phyloP scores from a whole-genome alignment of 2,888 invertebrate genomes.

The Teleogryllus oceanicus region DNA sequence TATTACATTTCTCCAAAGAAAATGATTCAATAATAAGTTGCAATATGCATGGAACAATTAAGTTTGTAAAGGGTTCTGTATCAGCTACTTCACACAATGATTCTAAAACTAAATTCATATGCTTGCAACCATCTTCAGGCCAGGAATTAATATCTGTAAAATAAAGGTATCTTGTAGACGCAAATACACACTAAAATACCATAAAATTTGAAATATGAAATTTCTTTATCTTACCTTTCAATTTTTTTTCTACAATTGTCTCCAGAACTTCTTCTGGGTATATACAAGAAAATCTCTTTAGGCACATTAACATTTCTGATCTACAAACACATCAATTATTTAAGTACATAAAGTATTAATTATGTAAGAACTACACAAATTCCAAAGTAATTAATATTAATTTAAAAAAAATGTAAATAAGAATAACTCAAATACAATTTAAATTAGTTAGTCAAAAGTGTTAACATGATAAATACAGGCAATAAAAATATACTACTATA shows the following conservation, averaged over 20 bases:
- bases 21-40: conserved; percentile 28
- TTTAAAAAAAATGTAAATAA: too few relatives aligned
- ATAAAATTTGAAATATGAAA: not conserved
- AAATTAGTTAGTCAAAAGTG: not conserved
- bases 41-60: conserved; percentile 46
- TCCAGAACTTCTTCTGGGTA: conserved; percentile 55
- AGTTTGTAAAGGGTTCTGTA: conserved; percentile 52
- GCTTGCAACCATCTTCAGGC: not conserved
- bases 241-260: conserved; percentile 46
- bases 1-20: conserved; percentile 22
- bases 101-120: conserved; percentile 43
- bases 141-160: conserved; percentile 19
- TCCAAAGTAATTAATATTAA: too few relatives aligned
- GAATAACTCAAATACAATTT: too few relatives aligned
- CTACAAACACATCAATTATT: conserved; percentile 27
- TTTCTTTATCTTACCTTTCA: conserved; percentile 21
- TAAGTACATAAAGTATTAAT: too few relatives aligned
- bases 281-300: conserved; percentile 54
- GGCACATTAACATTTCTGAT: conserved; percentile 44
- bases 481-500: not conserved
- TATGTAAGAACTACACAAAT: too few relatives aligned
- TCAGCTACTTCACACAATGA: conserved; percentile 51
- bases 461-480: not conserved
- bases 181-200: not conserved
- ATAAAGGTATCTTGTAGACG: too few relatives aligned